Evolutionary conservation across 23 tunicate genomes (phyloP).

Genomic region (Trididemnum miniatum): DNA sequence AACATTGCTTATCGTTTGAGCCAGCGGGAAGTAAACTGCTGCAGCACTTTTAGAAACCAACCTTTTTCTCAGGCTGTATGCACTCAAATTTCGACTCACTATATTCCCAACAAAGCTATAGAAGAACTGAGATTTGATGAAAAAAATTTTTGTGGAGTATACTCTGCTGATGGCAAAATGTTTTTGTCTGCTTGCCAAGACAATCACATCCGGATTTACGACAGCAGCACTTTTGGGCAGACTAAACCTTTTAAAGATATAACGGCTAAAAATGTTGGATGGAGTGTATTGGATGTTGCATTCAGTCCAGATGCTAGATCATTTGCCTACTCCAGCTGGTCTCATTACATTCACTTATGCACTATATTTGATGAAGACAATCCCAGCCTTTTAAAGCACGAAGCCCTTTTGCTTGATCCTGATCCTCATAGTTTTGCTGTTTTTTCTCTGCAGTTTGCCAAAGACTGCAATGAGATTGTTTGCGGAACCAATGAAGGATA

Average conservation of each 20-base stretch:
- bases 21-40: conserved; percentile 48
- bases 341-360: conserved; percentile 57
- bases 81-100: not conserved
- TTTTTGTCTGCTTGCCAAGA: conserved; percentile 85
- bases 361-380: conserved; percentile 66
- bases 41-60: conserved; percentile 9
- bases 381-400: conserved; percentile 23
- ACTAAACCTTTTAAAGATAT: conserved; percentile 48
- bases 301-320: conserved; percentile 63
- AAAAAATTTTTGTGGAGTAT: conserved; percentile 74
- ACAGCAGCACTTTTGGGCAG: not conserved
- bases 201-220: conserved; percentile 50
- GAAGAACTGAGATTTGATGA: conserved; percentile 25
- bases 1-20: conserved; percentile 2
- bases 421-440: conserved; percentile 58
- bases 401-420: conserved; percentile 43
- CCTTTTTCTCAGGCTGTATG: conserved; percentile 35
- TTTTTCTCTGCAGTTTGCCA: conserved; percentile 67
- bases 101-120: conserved; percentile 38
- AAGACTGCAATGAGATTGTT: conserved; percentile 47
- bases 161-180: conserved; percentile 47
- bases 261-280: conserved; percentile 63
- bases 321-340: conserved; percentile 81
- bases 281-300: conserved; percentile 73
- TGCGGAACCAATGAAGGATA: conserved; percentile 72